Evolutionary conservation across 2,888 invertebrate genomes (phyloP), one percentile per base, ranked within the genome.

Genomic region (Drosophila setosimentum): DNA sequence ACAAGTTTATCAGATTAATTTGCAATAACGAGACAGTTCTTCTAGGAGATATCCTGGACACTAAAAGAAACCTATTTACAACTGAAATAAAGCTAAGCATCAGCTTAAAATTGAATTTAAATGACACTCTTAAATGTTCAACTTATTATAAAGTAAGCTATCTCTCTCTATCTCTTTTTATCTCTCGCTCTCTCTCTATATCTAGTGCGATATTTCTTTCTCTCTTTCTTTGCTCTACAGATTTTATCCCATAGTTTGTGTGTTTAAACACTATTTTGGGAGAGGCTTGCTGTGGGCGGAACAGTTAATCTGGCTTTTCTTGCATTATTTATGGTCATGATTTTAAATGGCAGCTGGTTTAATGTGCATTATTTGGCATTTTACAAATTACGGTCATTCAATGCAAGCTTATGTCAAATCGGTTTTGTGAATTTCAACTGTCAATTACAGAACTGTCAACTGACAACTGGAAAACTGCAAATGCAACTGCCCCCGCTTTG

Each of bases 361-460:
- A 66, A 78, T 77, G 68, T 68, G 64, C 54, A 73, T 80, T 68
- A 81, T 81, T 67, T 69, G 67, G 42, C 55, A 60, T 59, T 67
- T 51, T 58, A 67, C 78, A 81, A 79, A 73, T 81, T 77, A 78
- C 81, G 69, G 18, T 61, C 66, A 68, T 80, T 63, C 65, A 63
- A 59, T 68, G 58, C 40, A 33, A 64, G 50, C 61, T 35, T 50
- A 64, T 70, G 82, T 73, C 77, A 80, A 80, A 83, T 71, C 77
- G 73, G 82, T 71, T 77, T 79, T 76, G 55, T 58, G 68, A 53
- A 65, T 80, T 76, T 73, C 64, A 68, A 63, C 73, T 83, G 80
- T 83, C 80, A 81, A 81, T 81, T 81, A 81, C 78, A 83, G 68
- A 33, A 60, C 30, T 83, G 80, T 80, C 83, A 81, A 83, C 83